These are phyloP conservation scores for Stratiomys singularior DNA, from an alignment of 2,888 invertebrate genomes.

Conservation along the genomic window DNA sequence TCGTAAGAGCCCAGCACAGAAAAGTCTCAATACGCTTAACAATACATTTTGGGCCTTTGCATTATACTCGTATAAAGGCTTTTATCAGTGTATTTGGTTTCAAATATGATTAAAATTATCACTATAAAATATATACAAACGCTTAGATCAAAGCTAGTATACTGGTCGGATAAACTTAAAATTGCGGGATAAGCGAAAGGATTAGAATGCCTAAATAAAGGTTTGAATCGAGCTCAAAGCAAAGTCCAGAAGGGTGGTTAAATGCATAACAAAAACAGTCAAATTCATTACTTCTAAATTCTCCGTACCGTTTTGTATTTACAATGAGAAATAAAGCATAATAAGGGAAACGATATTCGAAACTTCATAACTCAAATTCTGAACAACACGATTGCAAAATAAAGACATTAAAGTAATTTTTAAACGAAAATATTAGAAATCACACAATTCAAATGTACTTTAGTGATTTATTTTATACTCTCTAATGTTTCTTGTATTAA, in stretches of 20 bases:
- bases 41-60: background rate
- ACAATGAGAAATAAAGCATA: conserved; percentile 7
- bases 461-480: conserved; percentile 41
- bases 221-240: conserved; percentile 19
- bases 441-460: conserved; percentile 41
- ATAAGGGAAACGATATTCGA: conserved; percentile 18
- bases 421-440: conserved; percentile 15
- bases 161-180: background rate
- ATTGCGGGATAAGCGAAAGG: background rate
- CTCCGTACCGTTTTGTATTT: conserved; percentile 31
- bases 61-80: background rate
- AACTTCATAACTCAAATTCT: conserved; percentile 32
- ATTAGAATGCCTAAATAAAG: background rate
- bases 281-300: conserved; percentile 1
- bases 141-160: background rate
- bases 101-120: background rate
- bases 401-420: conserved; percentile 26
- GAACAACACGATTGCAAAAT: background rate
- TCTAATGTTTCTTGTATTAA: conserved; percentile 38
- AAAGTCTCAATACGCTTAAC: background rate
- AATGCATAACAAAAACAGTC: background rate
- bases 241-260: background rate
- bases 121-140: background rate
- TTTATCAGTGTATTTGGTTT: background rate
- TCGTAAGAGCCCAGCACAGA: too few relatives aligned